These are phyloP conservation scores for Turritopsis rubra DNA, from an alignment of 30 jellyfish, hydroid and myxozoan genomes.

Conservation along the genomic window DNA sequence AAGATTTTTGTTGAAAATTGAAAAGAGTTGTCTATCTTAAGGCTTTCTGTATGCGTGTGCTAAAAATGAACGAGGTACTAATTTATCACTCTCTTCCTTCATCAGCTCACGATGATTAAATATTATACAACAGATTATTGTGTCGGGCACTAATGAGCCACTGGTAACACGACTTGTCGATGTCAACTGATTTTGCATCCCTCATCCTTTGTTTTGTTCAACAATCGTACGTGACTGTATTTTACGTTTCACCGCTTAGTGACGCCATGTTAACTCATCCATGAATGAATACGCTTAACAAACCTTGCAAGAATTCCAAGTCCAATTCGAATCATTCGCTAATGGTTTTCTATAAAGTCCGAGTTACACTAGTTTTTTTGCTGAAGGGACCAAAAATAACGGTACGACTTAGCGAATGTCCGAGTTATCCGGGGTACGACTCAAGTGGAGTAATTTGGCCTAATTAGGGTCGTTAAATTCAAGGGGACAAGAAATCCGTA, in stretches of 20 bases:
- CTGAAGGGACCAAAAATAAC: not conserved
- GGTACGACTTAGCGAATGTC: conserved; percentile 16
- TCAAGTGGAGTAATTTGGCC: conserved; percentile 10
- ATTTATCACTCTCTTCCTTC: not conserved
- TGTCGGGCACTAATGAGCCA: no score
- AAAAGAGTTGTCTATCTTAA: not conserved
- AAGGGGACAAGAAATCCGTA: conserved; percentile 11
- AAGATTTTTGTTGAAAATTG: not conserved
- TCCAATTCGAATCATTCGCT: conserved; percentile 6
- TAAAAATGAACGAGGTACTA: not conserved
- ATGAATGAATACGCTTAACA: not conserved
- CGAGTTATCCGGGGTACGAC: conserved; percentile 17
- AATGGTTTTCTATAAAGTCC: no score
- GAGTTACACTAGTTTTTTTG: not conserved
- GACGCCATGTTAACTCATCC: not conserved
- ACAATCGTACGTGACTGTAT: not conserved
- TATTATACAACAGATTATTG: no score
- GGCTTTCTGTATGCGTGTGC: not conserved
- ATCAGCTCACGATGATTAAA: no score
- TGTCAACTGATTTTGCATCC: not conserved
- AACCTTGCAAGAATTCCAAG: conserved; percentile 2
- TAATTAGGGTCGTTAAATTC: conserved; percentile 14
- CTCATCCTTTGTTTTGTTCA: not conserved
- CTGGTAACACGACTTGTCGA: not conserved
- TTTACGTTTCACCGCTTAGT: not conserved